Evolutionary conservation across 2,113 vertebrate species (phyloP), one percentile per base, ranked within the genome.

Genomic region (Datnioides undecimradiatus): DNA sequence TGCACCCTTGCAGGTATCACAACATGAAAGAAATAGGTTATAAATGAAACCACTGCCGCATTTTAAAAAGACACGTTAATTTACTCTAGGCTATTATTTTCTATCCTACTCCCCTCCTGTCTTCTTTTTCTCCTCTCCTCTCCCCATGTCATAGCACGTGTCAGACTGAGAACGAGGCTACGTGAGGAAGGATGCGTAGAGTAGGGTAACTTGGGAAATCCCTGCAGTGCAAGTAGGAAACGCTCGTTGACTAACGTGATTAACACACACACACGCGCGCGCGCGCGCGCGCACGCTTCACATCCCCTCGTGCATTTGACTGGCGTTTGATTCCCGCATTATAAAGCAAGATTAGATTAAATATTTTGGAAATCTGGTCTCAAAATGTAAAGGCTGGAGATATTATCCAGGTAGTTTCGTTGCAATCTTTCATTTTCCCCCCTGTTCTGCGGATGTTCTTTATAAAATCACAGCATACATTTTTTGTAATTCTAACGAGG

Each of bases 121-220:
- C 27, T n/a, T n/a, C 34, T 6, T 16, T 52, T 34, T 16, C 34
- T 25, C 9, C 9, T 29, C 21, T 45, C 13, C 36, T 62, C 63
- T 59, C 19, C 48, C 36, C 38, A 31, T 64, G 41, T 54, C 38
- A 46, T 52, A 49, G 31, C 64, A 79, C 43, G 80, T 79, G 86
- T 70, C 60, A 52, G 21, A 52, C 38, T 51, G 54, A 62, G 36
- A 49, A 8, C 21, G 8, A 60, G 84, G 46, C 74, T 92, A 93
- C 89, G 90, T 93, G 90, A 84, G 45, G 69, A n/a, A 85, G 49
- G 64, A 76, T 38, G 83, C 59, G 87, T 86, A 46, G 73, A 31
- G 27, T 19, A 19, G 49, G 25, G 79, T 8, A 76, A 76, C 41
- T 70, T 65, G 87, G 92, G 86, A 85, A 90, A 87, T 90, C 69